A percentile compares a stretch with the other conserved stretches of the same genome.
These are phyloP conservation scores for Drosophila punjabiensis DNA, from an alignment of 1,140 invertebrate genomes.

Conservation along the genomic window DNA sequence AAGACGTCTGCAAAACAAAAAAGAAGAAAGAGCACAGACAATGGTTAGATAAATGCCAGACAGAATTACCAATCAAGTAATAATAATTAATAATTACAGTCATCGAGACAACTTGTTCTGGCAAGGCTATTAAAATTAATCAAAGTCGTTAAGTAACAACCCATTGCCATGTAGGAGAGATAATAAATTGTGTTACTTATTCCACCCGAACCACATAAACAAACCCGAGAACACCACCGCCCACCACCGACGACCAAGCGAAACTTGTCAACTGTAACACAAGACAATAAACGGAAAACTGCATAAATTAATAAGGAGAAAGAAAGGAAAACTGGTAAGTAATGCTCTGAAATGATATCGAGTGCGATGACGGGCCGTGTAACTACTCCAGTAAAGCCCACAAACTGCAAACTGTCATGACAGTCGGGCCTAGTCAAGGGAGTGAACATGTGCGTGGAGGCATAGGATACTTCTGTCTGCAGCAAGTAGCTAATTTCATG, in stretches of 20 bases:
- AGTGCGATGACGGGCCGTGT: constrained; percentile 62
- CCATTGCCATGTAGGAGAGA: constrained; percentile 56
- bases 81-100: constrained; percentile 54
- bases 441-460: constrained; percentile 12
- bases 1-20: constrained; percentile 67
- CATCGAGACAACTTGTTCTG: constrained; percentile 46
- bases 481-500: constrained; percentile 80
- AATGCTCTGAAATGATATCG: constrained; percentile 59
- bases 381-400: constrained; percentile 37
- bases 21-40: constrained; percentile 25
- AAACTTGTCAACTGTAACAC: constrained; percentile 81
- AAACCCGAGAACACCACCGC: constrained; percentile 24
- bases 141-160: constrained; percentile 65
- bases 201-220: constrained; percentile 36
- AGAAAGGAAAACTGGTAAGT: constrained; percentile 28
- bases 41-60: constrained; percentile 67
- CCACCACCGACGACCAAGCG: constrained; percentile 14
- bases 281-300: constrained; percentile 73
- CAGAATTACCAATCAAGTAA: constrained; percentile 41
- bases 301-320: constrained; percentile 76
- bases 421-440: constrained; percentile 55
- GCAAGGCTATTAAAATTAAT: constrained; percentile 69
- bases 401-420: constrained; percentile 41
- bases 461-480: constrained; percentile 25
- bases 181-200: constrained; percentile 55